Base-by-base conservation (phyloP, 2,113 vertebrate genomes). In the Halcyon senegalensis region DNA sequence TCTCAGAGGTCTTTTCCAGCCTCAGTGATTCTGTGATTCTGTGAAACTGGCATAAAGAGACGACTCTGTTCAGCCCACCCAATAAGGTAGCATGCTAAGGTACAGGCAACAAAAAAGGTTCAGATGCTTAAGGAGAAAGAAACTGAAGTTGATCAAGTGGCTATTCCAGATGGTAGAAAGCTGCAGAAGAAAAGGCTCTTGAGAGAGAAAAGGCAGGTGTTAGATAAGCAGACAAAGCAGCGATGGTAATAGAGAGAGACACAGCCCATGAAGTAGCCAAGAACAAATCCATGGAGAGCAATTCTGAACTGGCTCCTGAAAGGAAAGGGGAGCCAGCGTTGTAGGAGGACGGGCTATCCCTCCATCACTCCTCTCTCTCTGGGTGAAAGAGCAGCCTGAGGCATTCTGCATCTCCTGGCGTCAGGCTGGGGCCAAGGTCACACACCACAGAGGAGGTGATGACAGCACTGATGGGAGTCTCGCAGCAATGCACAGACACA, bases 341-440 rank as follows among this genome's bases (percentile, higher is more conserved):
- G 76, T 15, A 78, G 72, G 31, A 94, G 43, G 76, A 92, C 27
- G 69, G 53, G 80, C 51, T 95, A 84, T 89, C 68, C 75, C 35
- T 74, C 90, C 66, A 81, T 81, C 64, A 74, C 60, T 96, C 66
- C 64, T 77, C 43, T 43, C 66, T 81, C 72, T 82, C 73, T 75
- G 83, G 64, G 80, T 81, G 73, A 93, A 92, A 92, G 86, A 89
- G 62, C 66, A 96, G 92, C 76, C 83, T 72, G 44, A 88, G 86
- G 76, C 83, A 60, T 51, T 55, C 79, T 78, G 64, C 73, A 89
- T 77, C 83, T 89, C 72, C 72, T 60, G 64, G 75, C 1, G 2
- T 84, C 81, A 87, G 87, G 74, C 85, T 80, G 79, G 84, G 88
- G 75, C 75, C 92, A 86, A 84, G 88, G 90, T 93, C 94, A 78